Evolutionary conservation across 1,140 invertebrate species (phyloP).

Genomic region (Monochamus saltuarius): DNA sequence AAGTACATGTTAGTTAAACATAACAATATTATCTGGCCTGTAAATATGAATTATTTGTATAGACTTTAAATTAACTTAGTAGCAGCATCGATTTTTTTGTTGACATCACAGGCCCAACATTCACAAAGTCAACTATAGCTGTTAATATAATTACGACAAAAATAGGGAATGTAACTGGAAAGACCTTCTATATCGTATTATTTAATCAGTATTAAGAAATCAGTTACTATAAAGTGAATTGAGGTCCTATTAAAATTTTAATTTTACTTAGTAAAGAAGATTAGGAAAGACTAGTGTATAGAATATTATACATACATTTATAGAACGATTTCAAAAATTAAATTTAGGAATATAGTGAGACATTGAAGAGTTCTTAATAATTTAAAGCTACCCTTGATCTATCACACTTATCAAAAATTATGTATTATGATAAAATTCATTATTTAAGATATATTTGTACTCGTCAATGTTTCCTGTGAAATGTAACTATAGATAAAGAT

Average conservation of each 20-base stretch:
- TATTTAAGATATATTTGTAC: slow-evolving; percentile 35
- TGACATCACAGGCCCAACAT: slow-evolving; percentile 26
- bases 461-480: slow-evolving; percentile 20
- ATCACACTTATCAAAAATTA: slow-evolving; percentile 32
- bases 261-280: neutral
- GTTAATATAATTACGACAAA: slow-evolving; percentile 20
- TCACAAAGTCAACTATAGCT: neutral
- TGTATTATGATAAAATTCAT: slow-evolving; percentile 26
- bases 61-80: slow-evolving; percentile 25
- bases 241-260: neutral
- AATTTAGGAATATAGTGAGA: slow-evolving; percentile 23
- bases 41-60: slow-evolving; percentile 32
- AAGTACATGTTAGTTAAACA: slow-evolving; percentile 38
- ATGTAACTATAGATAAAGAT: slow-evolving; percentile 23
- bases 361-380: slow-evolving; percentile 16
- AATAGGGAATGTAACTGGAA: slow-evolving; percentile 11
- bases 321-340: slow-evolving; percentile 18
- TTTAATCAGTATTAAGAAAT: slow-evolving; percentile 13
- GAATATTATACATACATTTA: slow-evolving; percentile 22
- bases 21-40: slow-evolving; percentile 38
- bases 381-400: slow-evolving; percentile 14
- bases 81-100: slow-evolving; percentile 21
- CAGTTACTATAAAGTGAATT: slow-evolving; percentile 10
- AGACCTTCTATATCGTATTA: slow-evolving; percentile 3
- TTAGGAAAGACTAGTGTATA: slow-evolving; percentile 5